Evolutionary conservation across 2,113 vertebrate genomes (phyloP).

Genomic region (Oenanthe oenanthe): DNA sequence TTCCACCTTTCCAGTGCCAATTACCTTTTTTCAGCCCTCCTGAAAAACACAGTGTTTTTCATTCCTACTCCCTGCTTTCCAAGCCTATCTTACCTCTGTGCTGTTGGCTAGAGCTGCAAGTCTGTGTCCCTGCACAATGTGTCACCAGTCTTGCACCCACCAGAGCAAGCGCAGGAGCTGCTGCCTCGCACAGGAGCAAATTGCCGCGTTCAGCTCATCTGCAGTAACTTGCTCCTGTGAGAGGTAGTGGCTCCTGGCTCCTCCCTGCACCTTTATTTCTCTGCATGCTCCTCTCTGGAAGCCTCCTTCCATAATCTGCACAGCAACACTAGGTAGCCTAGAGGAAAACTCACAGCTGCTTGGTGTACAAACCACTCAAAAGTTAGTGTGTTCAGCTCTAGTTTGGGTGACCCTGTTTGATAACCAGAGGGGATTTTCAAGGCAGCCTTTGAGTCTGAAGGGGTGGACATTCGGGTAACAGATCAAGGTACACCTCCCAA

Average conservation of each 20-base stretch:
- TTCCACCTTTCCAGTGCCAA: neutral
- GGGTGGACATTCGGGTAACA: neutral
- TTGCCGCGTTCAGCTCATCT: neutral
- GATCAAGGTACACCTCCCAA: neutral
- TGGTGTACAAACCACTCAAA: neutral
- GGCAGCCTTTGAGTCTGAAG: neutral
- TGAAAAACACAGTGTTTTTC: neutral
- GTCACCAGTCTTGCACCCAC: neutral
- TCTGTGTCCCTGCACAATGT: neutral
- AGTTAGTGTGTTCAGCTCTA: neutral
- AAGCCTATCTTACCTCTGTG: neutral
- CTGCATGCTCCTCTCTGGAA: neutral
- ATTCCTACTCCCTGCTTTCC: neutral
- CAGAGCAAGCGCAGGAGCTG: slow-evolving; percentile 33
- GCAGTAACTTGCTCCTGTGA: slow-evolving; percentile 60
- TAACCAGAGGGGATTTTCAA: neutral
- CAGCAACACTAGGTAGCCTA: neutral
- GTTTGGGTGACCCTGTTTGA: neutral
- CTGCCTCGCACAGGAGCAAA: slow-evolving; percentile 67
- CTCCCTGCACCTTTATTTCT: neutral
- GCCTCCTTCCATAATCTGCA: neutral
- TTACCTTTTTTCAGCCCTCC: neutral
- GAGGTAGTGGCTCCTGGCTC: slow-evolving; percentile 15
- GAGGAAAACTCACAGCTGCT: neutral
- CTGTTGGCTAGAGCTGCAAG: neutral